Conservation (phyloP, 2,113 vertebrate species). For the Gymnarchus niloticus region DNA sequence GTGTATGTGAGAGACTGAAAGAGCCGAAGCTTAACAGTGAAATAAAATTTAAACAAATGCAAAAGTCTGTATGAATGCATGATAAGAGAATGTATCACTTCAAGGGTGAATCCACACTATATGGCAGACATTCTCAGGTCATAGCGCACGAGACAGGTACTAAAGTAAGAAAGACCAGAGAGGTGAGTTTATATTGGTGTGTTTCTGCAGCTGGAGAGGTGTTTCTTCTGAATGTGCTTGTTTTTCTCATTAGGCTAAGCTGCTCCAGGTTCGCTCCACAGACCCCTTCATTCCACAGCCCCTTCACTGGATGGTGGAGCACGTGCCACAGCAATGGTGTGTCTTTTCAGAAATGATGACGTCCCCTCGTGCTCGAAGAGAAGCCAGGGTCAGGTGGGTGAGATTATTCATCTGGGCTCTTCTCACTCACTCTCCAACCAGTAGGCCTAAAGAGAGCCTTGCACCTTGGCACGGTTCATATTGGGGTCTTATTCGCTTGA, state of each 20-base stretch:
- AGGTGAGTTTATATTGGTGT: not conserved
- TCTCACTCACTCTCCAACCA: not conserved
- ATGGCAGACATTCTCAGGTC: not conserved
- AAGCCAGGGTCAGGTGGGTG: not conserved
- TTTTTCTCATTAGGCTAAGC: not conserved
- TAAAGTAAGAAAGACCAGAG: not conserved
- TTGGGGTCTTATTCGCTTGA: not conserved
- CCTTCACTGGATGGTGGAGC: not conserved
- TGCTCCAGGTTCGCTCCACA: not conserved
- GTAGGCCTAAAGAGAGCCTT: not conserved
- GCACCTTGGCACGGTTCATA: not conserved
- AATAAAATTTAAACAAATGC: not conserved
- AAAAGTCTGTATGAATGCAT: not conserved
- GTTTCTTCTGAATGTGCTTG: not conserved
- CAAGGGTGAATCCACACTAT: not conserved
- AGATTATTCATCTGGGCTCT: too few relatives aligned
- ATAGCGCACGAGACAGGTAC: not conserved
- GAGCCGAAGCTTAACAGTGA: not conserved
- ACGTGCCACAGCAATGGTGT: not conserved
- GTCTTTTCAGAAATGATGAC: not conserved
- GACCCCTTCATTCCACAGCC: not conserved
- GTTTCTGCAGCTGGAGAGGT: not conserved
- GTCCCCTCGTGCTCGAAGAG: not conserved
- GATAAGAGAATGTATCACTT: not conserved
- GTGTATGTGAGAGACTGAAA: not conserved